These are phyloP conservation scores for Chitala chitala DNA, from an alignment of 2,113 vertebrate genomes.

Conservation along the genomic window DNA sequence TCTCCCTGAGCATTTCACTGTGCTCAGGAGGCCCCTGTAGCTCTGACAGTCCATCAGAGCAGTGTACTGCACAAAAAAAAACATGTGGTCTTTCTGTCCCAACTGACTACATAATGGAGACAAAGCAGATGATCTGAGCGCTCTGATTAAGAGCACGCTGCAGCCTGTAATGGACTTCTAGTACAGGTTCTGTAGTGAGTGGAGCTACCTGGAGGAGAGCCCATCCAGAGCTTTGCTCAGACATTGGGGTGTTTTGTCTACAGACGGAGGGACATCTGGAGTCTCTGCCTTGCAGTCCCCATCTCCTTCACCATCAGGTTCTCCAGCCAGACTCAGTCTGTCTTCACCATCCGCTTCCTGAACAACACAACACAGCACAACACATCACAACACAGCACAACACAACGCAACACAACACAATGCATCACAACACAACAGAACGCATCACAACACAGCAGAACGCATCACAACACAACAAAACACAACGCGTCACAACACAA, in stretches of 20 bases:
- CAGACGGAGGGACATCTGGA: constrained; percentile 67
- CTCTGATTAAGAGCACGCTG: background rate
- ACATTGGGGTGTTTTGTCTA: constrained; percentile 88
- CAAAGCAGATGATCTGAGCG: constrained; percentile 15
- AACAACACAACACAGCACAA: background rate
- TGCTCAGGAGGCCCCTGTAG: no score
- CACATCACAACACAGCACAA: background rate
- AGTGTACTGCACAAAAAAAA: no score
- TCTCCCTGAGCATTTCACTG: no score
- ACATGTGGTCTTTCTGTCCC: no score
- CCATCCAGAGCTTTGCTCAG: constrained; percentile 89
- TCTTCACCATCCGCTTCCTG: constrained; percentile 69
- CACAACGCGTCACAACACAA: no score
- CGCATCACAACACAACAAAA: background rate
- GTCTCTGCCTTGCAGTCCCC: constrained; percentile 62
- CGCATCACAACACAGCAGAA: no score
- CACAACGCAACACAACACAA: no score
- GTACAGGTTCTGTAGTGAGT: background rate
- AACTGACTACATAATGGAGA: constrained; percentile 27
- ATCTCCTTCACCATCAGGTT: constrained; percentile 58
- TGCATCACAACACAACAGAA: no score
- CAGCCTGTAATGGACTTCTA: background rate
- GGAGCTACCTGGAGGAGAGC: constrained; percentile 81
- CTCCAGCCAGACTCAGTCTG: constrained; percentile 41
- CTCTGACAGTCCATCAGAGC: no score